Percentiles rank a stretch among this genome's conserved stretches.
phyloP scores from a whole-genome alignment of 2,797 vertebrate genomes.

The Phataginus tetradactyla region DNA sequence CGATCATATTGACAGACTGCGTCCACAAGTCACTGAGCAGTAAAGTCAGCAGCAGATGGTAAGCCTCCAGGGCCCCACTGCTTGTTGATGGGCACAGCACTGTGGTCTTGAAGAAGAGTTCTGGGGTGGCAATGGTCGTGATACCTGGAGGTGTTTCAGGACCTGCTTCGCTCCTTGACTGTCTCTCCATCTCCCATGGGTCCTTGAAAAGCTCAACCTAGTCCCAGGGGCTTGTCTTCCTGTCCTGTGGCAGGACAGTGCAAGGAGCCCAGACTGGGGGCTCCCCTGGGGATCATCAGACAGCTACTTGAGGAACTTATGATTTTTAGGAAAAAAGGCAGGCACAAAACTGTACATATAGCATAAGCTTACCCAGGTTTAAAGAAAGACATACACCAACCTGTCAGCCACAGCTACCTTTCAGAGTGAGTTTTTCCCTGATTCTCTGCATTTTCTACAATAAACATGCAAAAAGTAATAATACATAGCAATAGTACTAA shows the following conservation, averaged over 20 bases:
- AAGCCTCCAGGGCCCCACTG: fast-evolving
- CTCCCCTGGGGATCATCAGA: neutral
- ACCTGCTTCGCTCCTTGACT: neutral
- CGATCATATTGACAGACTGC: fast-evolving
- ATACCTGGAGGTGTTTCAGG: neutral
- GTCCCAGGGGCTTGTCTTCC: neutral
- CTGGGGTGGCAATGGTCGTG: fast-evolving
- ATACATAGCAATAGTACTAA: neutral
- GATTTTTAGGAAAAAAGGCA: neutral
- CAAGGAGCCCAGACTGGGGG: neutral
- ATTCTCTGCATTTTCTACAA: neutral
- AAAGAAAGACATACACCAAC: neutral
- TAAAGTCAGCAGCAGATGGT: neutral
- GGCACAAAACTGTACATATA: neutral
- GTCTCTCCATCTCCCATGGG: neutral
- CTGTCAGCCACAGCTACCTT: neutral
- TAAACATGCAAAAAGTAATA: neutral
- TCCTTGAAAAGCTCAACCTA: neutral
- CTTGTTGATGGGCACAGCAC: fast-evolving
- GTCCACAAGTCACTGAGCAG: fast-evolving
- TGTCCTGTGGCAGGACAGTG: neutral
- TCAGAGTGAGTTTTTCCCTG: neutral
- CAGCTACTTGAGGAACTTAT: neutral
- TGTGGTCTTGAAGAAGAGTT: neutral
- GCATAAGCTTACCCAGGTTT: neutral